Conservation (phyloP, 2,797 vertebrate genomes). For the Steatocranus sp. region DNA sequence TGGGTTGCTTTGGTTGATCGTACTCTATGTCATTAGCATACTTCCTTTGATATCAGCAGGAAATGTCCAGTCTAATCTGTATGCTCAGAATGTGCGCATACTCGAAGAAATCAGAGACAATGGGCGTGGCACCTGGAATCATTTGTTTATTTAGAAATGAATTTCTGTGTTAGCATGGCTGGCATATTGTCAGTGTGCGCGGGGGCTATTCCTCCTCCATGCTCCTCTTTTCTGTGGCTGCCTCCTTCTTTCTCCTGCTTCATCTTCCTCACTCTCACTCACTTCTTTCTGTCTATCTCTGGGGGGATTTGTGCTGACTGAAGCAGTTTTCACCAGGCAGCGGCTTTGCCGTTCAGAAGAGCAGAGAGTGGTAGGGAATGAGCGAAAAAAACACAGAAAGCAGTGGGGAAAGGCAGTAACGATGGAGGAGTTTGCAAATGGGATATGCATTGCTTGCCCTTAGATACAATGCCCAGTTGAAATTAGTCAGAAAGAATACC, state of each 20-base stretch:
- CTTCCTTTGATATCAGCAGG: slow-evolving; percentile 45
- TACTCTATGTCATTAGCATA: slow-evolving; percentile 24
- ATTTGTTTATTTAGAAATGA: slow-evolving; percentile 6
- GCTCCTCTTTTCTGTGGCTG: neutral
- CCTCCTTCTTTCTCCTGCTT: slow-evolving; percentile 1
- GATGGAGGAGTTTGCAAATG: slow-evolving; percentile 24
- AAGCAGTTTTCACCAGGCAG: slow-evolving; percentile 65
- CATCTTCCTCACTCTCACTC: slow-evolving; percentile 42
- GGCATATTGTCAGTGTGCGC: neutral
- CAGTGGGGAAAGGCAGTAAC: slow-evolving; percentile 2
- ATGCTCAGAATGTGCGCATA: slow-evolving; percentile 3
- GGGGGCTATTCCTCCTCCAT: neutral
- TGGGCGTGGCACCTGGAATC: slow-evolving; percentile 21
- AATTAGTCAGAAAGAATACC: slow-evolving; percentile 57
- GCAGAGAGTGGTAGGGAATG: slow-evolving; percentile 27
- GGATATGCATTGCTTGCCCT: slow-evolving; percentile 50
- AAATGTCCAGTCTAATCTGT: slow-evolving; percentile 16
- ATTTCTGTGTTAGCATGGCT: neutral
- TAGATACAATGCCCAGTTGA: slow-evolving; percentile 49
- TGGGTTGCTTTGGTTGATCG: neutral
- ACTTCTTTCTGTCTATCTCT: slow-evolving; percentile 52
- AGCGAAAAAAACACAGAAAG: slow-evolving; percentile 1
- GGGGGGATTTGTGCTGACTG: slow-evolving; percentile 75
- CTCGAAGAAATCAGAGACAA: neutral
- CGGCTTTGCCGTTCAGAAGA: slow-evolving; percentile 39